Percentiles rank a stretch among this genome's conserved stretches.
phyloP scores from a whole-genome alignment of 2,888 invertebrate species.

The Auanema sp. region DNA sequence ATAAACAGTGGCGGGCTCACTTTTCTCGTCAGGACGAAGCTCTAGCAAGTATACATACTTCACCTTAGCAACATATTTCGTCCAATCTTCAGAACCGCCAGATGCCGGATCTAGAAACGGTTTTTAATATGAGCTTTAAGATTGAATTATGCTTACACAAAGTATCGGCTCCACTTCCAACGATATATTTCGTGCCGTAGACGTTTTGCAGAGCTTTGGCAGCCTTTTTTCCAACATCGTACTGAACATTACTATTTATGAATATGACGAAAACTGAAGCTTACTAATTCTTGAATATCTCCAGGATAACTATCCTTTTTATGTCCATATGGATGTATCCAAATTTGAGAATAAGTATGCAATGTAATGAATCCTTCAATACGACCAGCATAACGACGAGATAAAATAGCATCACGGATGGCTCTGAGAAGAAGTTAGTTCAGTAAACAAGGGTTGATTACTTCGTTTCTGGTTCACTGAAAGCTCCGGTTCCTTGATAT shows the following conservation, averaged over 20 bases:
- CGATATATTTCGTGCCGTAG: constrained; percentile 62
- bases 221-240: constrained; percentile 58
- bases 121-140: no score
- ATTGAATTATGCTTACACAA: constrained; percentile 39
- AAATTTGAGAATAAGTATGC: constrained; percentile 62
- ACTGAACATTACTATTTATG: constrained; percentile 37
- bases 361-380: constrained; percentile 59
- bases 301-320: constrained; percentile 60
- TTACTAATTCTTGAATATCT: constrained; percentile 60
- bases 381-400: constrained; percentile 51
- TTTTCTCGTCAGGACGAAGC: constrained; percentile 61
- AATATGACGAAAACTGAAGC: background rate
- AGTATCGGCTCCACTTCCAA: constrained; percentile 63
- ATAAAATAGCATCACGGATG: constrained; percentile 56
- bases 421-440: constrained; percentile 32
- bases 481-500: constrained; percentile 59
- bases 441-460: background rate
- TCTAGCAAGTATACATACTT: constrained; percentile 64
- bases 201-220: constrained; percentile 53
- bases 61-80: constrained; percentile 58
- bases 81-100: constrained; percentile 64
- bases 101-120: constrained; percentile 62
- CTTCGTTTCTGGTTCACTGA: constrained; percentile 62
- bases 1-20: constrained; percentile 23
- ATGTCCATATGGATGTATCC: constrained; percentile 57